Conservation (phyloP, 2,113 vertebrate species). For the Henicopernis longicauda region DNA sequence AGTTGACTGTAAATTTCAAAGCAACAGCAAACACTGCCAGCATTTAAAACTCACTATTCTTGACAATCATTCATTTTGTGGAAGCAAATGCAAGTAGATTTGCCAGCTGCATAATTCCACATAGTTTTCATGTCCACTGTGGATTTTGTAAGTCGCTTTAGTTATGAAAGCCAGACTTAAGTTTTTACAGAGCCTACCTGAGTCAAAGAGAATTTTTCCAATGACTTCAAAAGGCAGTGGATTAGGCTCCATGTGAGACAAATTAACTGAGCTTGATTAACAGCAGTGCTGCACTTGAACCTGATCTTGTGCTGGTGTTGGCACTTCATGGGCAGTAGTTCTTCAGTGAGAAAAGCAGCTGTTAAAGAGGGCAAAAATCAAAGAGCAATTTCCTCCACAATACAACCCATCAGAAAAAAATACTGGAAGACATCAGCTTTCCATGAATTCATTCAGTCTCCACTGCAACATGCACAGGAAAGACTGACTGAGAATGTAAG, state of each 20-base stretch:
- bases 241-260: not conserved
- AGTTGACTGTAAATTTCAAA: not conserved
- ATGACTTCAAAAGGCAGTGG: not conserved
- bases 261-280: not conserved
- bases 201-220: not conserved
- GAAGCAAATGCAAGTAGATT: not conserved
- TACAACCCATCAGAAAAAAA: not conserved
- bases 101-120: not conserved
- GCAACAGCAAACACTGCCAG: not conserved
- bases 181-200: not conserved
- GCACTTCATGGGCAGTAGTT: not conserved
- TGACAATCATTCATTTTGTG: not conserved
- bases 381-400: slow-evolving; percentile 2
- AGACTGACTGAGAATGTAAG: not conserved
- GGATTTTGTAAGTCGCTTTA: not conserved
- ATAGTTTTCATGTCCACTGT: not conserved
- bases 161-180: not conserved
- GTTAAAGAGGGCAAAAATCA: not conserved
- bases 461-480: not conserved
- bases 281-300: not conserved
- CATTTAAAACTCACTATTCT: not conserved
- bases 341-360: not conserved
- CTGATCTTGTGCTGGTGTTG: not conserved
- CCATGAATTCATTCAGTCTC: not conserved
- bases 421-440: not conserved